Conservation (phyloP, 1,140 invertebrate genomes). For the Hycleus phaleratus region DNA sequence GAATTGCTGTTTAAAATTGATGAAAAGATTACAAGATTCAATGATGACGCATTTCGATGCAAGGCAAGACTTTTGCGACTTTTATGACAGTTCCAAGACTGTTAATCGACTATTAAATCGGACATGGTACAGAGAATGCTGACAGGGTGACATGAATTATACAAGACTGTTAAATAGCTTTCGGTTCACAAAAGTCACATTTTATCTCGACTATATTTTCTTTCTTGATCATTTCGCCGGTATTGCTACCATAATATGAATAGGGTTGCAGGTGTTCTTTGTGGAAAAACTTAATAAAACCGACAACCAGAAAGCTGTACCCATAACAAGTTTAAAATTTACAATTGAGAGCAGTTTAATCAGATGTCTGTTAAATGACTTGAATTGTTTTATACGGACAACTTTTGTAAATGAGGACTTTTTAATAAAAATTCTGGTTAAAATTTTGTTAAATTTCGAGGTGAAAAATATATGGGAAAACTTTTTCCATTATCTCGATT, state of each 20-base stretch:
- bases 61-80: too few species aligned
- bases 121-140: too few species aligned
- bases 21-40: too few species aligned
- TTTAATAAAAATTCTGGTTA: slow-evolving; percentile 7
- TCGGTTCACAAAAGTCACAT: neutral
- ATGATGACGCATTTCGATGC: too few species aligned
- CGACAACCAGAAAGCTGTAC: neutral
- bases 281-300: slow-evolving; percentile 20
- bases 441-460: slow-evolving; percentile 10
- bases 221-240: neutral
- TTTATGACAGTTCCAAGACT: too few species aligned
- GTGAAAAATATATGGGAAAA: slow-evolving; percentile 6
- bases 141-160: slow-evolving; percentile 5
- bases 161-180: slow-evolving; percentile 6
- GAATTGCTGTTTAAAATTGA: too few species aligned
- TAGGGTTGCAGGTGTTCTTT: slow-evolving; percentile 14
- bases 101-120: too few species aligned
- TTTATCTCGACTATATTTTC: neutral
- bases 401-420: slow-evolving; percentile 7
- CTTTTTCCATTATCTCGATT: slow-evolving; percentile 18
- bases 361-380: slow-evolving; percentile 18
- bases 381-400: slow-evolving; percentile 10
- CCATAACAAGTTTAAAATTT: slow-evolving; percentile 12
- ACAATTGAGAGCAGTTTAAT: slow-evolving; percentile 11
- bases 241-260: neutral